Evolutionary conservation across 1,140 invertebrate species (phyloP).

Genomic region (Procambarus virginalis): DNA sequence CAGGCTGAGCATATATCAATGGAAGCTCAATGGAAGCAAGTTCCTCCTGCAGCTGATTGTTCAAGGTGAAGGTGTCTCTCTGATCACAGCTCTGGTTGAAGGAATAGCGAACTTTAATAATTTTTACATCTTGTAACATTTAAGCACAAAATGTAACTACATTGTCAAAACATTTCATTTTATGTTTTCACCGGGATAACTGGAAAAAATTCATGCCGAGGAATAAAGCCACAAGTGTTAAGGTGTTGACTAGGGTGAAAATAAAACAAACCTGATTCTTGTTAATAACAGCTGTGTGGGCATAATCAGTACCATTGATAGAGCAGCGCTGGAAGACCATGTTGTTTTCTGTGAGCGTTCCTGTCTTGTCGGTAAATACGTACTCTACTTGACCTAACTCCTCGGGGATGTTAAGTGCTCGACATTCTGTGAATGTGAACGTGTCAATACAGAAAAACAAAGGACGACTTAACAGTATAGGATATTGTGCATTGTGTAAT

Average conservation of each 20-base stretch:
- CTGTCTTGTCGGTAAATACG: conserved; percentile 98
- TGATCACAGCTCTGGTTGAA: conserved; percentile 13
- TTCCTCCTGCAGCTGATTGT: conserved; percentile 82
- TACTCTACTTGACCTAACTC: conserved; percentile 97
- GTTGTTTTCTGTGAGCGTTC: conserved; percentile 97
- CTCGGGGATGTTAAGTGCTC: conserved; percentile 97
- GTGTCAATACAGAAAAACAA: not conserved
- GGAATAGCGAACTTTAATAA: not conserved
- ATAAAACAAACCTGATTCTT: conserved; percentile 3
- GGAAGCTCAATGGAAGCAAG: conserved; percentile 74
- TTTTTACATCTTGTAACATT: no score
- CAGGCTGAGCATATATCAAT: conserved; percentile 57
- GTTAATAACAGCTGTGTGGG: conserved; percentile 58
- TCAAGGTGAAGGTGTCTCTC: conserved; percentile 77
- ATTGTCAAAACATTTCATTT: not conserved
- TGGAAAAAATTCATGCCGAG: no score
- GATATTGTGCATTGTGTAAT: not conserved
- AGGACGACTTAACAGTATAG: not conserved
- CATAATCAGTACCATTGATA: conserved; percentile 90
- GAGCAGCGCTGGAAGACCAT: conserved; percentile 96
- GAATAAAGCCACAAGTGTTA: no score
- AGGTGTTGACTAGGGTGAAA: no score
- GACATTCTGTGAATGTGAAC: conserved; percentile 83
- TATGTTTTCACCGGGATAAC: not conserved
- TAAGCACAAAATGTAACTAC: no score